Percentiles rank a stretch among this genome's conserved stretches.
These are phyloP conservation scores for Halichoeres trimaculatus DNA, from an alignment of 2,113 vertebrate species.

Conservation along the genomic window DNA sequence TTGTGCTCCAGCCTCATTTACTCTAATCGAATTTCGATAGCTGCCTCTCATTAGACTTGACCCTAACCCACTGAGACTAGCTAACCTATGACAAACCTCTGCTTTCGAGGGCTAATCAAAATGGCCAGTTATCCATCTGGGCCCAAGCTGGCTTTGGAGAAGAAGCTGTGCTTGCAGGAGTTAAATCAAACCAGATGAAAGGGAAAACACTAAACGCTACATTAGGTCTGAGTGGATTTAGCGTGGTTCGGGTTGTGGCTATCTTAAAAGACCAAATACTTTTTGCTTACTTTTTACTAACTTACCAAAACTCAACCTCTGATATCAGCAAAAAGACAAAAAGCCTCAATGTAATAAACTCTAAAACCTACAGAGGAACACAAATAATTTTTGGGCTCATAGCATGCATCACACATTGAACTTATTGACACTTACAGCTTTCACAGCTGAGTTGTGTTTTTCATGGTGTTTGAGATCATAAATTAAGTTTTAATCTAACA, in stretches of 20 bases:
- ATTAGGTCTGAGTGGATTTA: conserved; percentile 7
- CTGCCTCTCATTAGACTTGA: conserved; percentile 82
- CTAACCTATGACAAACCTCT: conserved; percentile 75
- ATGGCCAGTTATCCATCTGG: conserved; percentile 53
- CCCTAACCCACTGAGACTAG: conserved; percentile 71
- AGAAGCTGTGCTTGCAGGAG: conserved; percentile 6
- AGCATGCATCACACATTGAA: not conserved
- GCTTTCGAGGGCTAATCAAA: conserved; percentile 76
- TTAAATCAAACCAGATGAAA: conserved; percentile 58
- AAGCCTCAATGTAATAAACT: too few relatives aligned
- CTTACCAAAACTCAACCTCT: not conserved
- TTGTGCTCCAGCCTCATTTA: conserved; percentile 84
- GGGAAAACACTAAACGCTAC: conserved; percentile 18
- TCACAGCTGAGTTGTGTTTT: not conserved
- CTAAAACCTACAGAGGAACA: not conserved
- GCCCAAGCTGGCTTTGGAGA: conserved; percentile 47
- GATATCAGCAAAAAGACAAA: too few relatives aligned
- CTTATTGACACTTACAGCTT: not conserved
- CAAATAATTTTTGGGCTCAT: not conserved
- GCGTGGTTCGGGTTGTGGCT: conserved; percentile 18
- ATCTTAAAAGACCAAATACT: conserved; percentile 38
- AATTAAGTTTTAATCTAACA: too few relatives aligned
- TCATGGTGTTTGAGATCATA: too few relatives aligned
- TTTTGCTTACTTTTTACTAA: too few relatives aligned
- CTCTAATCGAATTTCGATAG: conserved; percentile 90